Percentiles rank a stretch among this genome's conserved stretches.
Conservation (phyloP, 2,797 vertebrate genomes). For the Phaenicophaeus curvirostris region DNA sequence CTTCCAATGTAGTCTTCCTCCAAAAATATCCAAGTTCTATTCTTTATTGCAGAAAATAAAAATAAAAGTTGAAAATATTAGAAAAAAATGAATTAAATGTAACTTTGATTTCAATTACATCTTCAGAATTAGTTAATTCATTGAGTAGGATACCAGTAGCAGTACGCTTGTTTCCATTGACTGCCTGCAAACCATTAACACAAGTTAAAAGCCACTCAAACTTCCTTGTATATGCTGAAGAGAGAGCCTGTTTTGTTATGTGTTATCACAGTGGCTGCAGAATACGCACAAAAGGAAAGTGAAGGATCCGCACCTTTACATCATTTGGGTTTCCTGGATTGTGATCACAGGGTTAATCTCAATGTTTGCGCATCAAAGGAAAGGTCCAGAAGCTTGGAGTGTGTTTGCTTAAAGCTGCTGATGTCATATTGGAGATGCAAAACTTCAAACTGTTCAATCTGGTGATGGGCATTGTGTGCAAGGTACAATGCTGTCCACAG, state of each 20-base stretch:
- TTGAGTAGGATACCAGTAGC: not conserved
- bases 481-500: not conserved
- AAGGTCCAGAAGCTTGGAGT: not conserved
- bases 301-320: not conserved
- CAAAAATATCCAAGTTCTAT: not conserved
- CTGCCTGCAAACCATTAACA: not conserved
- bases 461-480: not conserved
- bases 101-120: not conserved
- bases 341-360: not conserved
- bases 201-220: not conserved
- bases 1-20: not conserved
- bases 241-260: not conserved
- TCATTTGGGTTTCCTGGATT: not conserved
- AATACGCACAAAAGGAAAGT: not conserved
- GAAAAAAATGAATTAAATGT: not conserved
- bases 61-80: not conserved
- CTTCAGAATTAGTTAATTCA: not conserved
- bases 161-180: not conserved
- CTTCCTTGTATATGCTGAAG: not conserved
- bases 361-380: not conserved
- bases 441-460: not conserved
- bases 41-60: not conserved
- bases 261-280: not conserved
- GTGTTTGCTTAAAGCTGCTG: not conserved
- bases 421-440: not conserved